These are phyloP conservation scores for Sclerurus mexicanus DNA, from an alignment of 2,113 vertebrate species.

Conservation along the genomic window DNA sequence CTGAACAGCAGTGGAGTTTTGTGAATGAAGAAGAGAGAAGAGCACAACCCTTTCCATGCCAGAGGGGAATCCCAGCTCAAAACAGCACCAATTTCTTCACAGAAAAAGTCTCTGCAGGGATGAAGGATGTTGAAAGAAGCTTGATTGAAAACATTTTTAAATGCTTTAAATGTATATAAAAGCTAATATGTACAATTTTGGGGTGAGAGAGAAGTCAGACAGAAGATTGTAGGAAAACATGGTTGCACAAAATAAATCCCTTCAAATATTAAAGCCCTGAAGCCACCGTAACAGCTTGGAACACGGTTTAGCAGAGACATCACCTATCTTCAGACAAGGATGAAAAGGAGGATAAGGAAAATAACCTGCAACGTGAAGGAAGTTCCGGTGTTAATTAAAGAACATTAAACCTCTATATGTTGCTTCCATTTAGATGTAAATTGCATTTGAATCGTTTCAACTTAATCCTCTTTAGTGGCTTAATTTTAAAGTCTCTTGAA, in stretches of 20 bases:
- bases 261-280: neutral
- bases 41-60: neutral
- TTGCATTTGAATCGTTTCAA: neutral
- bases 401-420: neutral
- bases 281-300: neutral
- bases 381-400: neutral
- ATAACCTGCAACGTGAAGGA: neutral
- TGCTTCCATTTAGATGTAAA: neutral
- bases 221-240: rapidly evolving
- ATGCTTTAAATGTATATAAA: rapidly evolving
- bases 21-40: neutral
- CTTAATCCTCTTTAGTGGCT: neutral
- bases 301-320: neutral
- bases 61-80: neutral
- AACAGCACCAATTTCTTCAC: neutral
- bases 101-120: neutral
- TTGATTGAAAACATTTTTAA: neutral
- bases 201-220: too few species aligned
- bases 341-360: neutral
- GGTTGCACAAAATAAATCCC: rapidly evolving
- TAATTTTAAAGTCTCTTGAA: neutral
- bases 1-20: neutral
- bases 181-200: too few species aligned
- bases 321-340: neutral
- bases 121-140: neutral